Evolutionary conservation across 1,140 invertebrate genomes (phyloP), one percentile per base, ranked within the genome.

Genomic region (Drosophila nebulosa): DNA sequence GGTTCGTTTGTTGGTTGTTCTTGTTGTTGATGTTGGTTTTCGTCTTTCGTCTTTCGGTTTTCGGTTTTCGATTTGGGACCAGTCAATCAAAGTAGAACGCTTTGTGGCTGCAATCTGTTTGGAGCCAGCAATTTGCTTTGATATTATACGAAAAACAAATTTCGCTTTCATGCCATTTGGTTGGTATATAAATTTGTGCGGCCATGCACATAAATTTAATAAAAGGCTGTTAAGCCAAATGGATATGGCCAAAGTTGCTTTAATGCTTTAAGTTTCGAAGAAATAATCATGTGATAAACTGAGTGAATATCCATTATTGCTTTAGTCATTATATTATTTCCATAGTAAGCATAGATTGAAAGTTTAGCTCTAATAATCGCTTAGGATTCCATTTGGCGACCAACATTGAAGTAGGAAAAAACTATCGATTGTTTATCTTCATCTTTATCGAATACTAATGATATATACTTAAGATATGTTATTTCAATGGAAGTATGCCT

Each of bases 81-180:
- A 55, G 52, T 55, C 52, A 55, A 55, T 55, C 52, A 55, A 55
- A 55, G 24, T 16, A 55, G 52, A 30, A 56, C 30, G 51, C 16
- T 46, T 46, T 46, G 16, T 10, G 10, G 16, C 51, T 62, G 50
- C 69, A 69, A 64, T 83, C 79, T 69, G 76, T 69, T 64, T 52
- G 61, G 42, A 66, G 69, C 60, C 75, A 81, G 80, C 83, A 86
- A 86, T 86, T 71, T 74, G 60, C 66, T 85, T 86, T 35, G 57
- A 69, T 69, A 76, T 73, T 65, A 76, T 7, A 3, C 5, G 1
- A 27, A 27, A 4, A 27, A 27, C 26, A 24, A 55, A 77, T 73
- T 86, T 86, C 81, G 81, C 83, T 86, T 86, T 86, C 83, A 86
- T 86, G 81, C 81, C 74, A 86, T 85, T 79, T 79, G 77, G 77